These are phyloP conservation scores for Sebastes reedi DNA, from an alignment of 2,797 vertebrate genomes.

Conservation along the genomic window DNA sequence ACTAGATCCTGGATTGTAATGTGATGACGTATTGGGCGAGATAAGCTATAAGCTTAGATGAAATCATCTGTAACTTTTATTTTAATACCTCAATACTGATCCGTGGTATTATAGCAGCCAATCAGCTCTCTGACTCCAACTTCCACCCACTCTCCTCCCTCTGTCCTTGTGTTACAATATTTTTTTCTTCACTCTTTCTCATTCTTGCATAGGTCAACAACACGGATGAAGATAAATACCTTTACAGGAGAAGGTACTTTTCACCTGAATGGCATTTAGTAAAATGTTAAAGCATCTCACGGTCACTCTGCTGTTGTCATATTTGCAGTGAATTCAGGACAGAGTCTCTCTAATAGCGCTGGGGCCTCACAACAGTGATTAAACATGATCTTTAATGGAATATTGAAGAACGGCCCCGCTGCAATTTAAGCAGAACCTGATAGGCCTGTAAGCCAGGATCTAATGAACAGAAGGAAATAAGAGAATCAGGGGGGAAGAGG, in stretches of 20 bases:
- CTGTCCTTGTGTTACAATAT: not conserved
- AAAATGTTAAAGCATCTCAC: constrained; percentile 9
- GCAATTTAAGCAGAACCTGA: constrained; percentile 77
- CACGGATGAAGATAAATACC: constrained; percentile 26
- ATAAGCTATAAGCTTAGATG: constrained; percentile 69
- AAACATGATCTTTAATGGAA: constrained; percentile 80
- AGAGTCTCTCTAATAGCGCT: constrained; percentile 16
- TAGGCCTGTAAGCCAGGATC: constrained; percentile 57
- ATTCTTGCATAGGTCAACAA: constrained; percentile 50
- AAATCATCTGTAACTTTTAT: constrained; percentile 73
- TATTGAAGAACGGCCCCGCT: constrained; percentile 71
- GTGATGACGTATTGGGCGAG: constrained; percentile 75
- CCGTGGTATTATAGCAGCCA: constrained; percentile 68
- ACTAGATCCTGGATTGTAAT: constrained; percentile 67
- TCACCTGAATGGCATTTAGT: constrained; percentile 32
- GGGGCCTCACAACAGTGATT: constrained; percentile 62
- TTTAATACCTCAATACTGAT: constrained; percentile 71
- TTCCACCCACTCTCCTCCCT: not conserved
- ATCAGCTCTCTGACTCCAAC: constrained; percentile 40
- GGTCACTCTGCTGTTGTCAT: constrained; percentile 14
- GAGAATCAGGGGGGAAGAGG: constrained; percentile 71
- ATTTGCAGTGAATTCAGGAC: constrained; percentile 26
- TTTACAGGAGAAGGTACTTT: constrained; percentile 11
- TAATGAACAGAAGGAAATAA: constrained; percentile 81
- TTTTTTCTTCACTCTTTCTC: constrained; percentile 4